Conservation (phyloP, 2,888 invertebrate genomes). For the Hemicrepidius hirtus region DNA sequence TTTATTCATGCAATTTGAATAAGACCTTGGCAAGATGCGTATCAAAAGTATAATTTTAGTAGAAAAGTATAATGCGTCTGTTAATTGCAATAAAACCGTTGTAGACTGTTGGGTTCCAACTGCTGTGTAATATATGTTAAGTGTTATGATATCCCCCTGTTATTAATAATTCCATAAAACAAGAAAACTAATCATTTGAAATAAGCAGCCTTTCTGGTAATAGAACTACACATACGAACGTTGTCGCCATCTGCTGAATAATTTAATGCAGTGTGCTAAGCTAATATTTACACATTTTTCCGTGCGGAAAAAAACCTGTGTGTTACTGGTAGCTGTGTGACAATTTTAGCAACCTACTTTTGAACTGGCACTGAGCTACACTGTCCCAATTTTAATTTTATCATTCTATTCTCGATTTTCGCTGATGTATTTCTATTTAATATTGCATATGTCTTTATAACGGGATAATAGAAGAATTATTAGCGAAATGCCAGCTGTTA, state of each 20-base stretch:
- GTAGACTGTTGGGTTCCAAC: slow-evolving; percentile 27
- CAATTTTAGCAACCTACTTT: slow-evolving; percentile 48
- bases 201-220: neutral
- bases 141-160: slow-evolving; percentile 3
- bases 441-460: neutral
- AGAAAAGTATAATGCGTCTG: too few relatives aligned
- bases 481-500: too few relatives aligned
- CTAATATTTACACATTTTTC: slow-evolving; percentile 22
- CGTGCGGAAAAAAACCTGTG: slow-evolving; percentile 3
- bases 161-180: neutral
- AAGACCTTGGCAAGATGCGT: slow-evolving; percentile 5
- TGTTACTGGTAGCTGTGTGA: slow-evolving; percentile 30
- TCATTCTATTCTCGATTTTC: slow-evolving; percentile 43
- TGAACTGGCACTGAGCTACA: slow-evolving; percentile 42
- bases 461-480: neutral
- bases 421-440: slow-evolving; percentile 17
- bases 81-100: slow-evolving; percentile 14
- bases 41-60: neutral
- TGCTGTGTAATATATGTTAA: slow-evolving; percentile 40
- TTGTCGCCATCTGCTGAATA: slow-evolving; percentile 23
- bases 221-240: neutral
- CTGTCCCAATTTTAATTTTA: slow-evolving; percentile 48
- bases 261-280: slow-evolving; percentile 4
- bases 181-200: neutral
- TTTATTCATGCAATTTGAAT: neutral